Conservation (phyloP, 1,140 invertebrate genomes). For the Octopus bimaculoides region DNA sequence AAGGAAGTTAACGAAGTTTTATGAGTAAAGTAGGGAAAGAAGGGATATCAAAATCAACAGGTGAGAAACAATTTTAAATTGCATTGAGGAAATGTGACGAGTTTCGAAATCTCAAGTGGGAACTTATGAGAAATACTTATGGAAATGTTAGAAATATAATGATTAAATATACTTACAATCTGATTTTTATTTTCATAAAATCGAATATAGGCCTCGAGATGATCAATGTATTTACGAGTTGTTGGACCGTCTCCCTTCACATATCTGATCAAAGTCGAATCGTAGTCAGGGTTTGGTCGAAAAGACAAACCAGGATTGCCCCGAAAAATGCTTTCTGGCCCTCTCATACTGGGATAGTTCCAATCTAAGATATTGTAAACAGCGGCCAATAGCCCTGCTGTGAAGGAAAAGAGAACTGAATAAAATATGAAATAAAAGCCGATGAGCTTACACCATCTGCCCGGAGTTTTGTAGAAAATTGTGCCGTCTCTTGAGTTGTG, state of each 20-base stretch:
- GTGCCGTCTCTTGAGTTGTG: neutral
- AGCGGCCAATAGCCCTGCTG: slow-evolving; percentile 83
- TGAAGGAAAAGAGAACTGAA: slow-evolving; percentile 78
- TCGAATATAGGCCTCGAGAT: slow-evolving; percentile 39
- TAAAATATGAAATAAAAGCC: slow-evolving; percentile 92
- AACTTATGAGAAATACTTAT: too few species aligned
- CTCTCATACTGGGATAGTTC: slow-evolving; percentile 81
- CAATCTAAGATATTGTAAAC: slow-evolving; percentile 90
- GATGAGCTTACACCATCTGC: neutral
- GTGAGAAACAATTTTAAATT: too few species aligned
- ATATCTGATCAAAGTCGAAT: slow-evolving; percentile 92
- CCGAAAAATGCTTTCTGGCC: slow-evolving; percentile 80
- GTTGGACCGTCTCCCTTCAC: slow-evolving; percentile 48
- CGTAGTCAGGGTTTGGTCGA: slow-evolving; percentile 87
- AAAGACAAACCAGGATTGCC: slow-evolving; percentile 89
- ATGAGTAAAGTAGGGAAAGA: too few species aligned
- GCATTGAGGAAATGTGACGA: too few species aligned
- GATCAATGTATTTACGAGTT: slow-evolving; percentile 39
- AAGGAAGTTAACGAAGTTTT: too few species aligned
- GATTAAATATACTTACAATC: neutral
- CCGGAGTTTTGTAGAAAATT: neutral
- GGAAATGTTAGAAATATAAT: too few species aligned
- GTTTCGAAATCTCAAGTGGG: too few species aligned
- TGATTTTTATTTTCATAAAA: neutral
- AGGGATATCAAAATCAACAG: too few species aligned